Evolutionary conservation across 2,113 vertebrate genomes (phyloP).

Genomic region (Pholis gunnellus): DNA sequence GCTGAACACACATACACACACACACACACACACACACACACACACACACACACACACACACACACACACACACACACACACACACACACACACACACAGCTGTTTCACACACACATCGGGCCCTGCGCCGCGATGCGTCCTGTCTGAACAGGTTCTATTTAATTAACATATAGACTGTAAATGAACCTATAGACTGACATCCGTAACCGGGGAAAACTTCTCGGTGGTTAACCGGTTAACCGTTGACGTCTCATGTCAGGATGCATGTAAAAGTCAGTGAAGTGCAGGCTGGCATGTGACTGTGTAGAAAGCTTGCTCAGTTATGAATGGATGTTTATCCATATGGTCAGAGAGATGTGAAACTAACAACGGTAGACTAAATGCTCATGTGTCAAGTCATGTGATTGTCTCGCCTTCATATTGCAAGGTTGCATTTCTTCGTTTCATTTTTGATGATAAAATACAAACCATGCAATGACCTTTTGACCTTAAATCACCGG

Average conservation of each 20-base stretch:
- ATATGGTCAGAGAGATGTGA: neutral
- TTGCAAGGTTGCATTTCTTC: neutral
- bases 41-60: neutral
- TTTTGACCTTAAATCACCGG: neutral
- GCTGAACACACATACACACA: neutral
- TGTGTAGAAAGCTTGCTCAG: neutral
- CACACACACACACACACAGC: neutral
- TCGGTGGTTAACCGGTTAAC: neutral
- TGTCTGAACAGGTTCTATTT: neutral
- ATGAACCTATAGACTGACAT: neutral
- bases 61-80: too few species aligned
- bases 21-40: too few species aligned
- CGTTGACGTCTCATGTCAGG: neutral
- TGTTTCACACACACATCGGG: neutral
- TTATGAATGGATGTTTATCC: neutral
- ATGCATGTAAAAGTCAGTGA: neutral
- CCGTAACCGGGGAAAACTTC: neutral
- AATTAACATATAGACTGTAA: neutral
- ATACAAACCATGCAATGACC: neutral
- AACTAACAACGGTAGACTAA: neutral
- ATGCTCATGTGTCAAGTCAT: neutral
- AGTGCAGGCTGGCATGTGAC: neutral
- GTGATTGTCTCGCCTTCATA: neutral
- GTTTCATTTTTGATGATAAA: neutral
- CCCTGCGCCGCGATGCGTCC: neutral